Percentiles rank a stretch among this genome's conserved stretches.
These are phyloP conservation scores for Lepidonotus clava DNA, from an alignment of 2,888 invertebrate genomes.

Conservation along the genomic window DNA sequence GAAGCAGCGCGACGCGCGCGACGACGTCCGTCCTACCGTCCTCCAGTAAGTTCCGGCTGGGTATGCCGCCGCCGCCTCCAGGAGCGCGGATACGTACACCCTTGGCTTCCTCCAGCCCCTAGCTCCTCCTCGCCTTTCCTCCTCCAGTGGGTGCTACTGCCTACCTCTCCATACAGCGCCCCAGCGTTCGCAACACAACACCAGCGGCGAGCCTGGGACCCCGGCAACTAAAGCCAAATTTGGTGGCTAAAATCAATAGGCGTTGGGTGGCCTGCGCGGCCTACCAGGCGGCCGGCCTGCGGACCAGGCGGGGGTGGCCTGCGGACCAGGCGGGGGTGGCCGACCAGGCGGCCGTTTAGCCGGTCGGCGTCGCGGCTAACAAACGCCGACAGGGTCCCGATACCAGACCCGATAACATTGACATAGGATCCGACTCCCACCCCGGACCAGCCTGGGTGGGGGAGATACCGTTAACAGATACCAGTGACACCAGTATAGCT, in stretches of 20 bases:
- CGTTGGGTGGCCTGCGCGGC: background rate
- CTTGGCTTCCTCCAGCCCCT: no score
- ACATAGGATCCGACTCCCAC: background rate
- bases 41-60: no score
- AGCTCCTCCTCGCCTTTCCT: no score
- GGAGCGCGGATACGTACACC: no score
- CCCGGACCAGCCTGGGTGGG: background rate
- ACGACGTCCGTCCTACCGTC: no score
- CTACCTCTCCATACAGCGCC: no score
- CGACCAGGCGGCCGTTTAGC: background rate
- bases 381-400: background rate
- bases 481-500: no score
- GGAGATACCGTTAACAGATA: background rate
- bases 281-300: background rate
- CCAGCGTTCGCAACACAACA: no score
- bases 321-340: background rate
- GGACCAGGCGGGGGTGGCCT: background rate
- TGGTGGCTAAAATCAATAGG: slow-evolving; percentile 44
- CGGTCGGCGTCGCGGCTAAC: background rate
- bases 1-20: background rate
- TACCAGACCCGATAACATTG: background rate
- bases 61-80: no score
- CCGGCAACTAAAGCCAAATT: slow-evolving; percentile 21
- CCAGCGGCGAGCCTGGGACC: no score
- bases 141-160: no score